A percentile compares a stretch with the other conserved stretches of the same genome.
Conservation (phyloP, 2,113 vertebrate species). For the Vulpes vulpes region DNA sequence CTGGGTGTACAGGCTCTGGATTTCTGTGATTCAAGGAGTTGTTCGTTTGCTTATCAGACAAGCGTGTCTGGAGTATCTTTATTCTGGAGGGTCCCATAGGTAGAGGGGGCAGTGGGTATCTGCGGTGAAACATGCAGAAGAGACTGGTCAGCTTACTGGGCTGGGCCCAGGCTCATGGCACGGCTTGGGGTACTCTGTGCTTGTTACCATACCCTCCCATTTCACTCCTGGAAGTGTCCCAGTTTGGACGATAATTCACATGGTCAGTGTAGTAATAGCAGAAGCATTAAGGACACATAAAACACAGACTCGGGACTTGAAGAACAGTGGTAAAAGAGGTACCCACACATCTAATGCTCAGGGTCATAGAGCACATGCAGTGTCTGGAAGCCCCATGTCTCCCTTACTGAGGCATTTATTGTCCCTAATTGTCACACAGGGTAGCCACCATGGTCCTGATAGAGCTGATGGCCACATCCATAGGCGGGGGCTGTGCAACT, state of each 20-base stretch:
- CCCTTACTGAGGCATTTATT: accelerated
- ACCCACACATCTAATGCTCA: accelerated
- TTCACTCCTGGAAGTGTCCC: accelerated
- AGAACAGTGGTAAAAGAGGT: background rate
- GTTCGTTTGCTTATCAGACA: background rate
- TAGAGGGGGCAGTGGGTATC: accelerated
- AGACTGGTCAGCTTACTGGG: background rate
- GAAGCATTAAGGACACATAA: accelerated
- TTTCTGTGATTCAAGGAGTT: background rate
- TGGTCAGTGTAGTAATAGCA: accelerated
- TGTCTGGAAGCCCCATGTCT: accelerated
- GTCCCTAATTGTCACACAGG: accelerated
- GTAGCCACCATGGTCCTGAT: accelerated
- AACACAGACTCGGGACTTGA: background rate
- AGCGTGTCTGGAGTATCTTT: background rate
- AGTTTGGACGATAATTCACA: accelerated
- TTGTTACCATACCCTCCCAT: accelerated
- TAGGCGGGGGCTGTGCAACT: background rate
- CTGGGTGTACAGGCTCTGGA: no score
- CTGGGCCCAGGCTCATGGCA: background rate
- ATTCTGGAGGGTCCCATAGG: accelerated
- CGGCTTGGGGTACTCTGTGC: accelerated
- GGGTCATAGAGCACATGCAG: background rate
- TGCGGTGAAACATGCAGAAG: accelerated
- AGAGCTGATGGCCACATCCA: accelerated